These are phyloP conservation scores for Ophion ellenae DNA, from an alignment of 2,888 invertebrate genomes.

Conservation along the genomic window DNA sequence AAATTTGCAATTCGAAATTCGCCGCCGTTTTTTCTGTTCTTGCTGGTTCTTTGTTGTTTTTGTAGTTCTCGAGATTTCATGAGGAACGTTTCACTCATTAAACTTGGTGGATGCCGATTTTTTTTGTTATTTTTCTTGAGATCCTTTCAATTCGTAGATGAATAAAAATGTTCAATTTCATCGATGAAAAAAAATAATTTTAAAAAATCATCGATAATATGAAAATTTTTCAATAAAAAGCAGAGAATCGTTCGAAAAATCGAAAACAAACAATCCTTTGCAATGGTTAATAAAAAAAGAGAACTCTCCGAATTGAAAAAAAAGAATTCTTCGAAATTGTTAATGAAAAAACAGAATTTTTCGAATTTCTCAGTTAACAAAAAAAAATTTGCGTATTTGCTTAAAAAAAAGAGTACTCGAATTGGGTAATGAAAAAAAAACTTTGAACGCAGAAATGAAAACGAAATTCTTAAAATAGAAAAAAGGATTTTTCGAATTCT, in stretches of 20 bases:
- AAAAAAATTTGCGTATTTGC: background rate
- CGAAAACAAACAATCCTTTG: background rate
- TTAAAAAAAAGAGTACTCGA: background rate
- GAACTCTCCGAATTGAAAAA: background rate
- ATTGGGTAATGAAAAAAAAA: background rate
- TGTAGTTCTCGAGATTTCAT: background rate
- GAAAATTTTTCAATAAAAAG: background rate
- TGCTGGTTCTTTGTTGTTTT: background rate
- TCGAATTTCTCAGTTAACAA: background rate
- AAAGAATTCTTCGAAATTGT: background rate
- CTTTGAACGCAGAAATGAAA: too few relatives aligned
- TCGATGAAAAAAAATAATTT: background rate
- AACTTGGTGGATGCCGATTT: background rate
- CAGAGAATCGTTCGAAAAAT: background rate
- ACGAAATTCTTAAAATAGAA: too few relatives aligned
- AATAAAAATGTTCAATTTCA: background rate
- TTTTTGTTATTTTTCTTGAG: background rate
- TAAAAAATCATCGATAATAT: background rate
- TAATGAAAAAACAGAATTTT: background rate
- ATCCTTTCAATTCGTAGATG: background rate
- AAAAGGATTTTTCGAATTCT: too few relatives aligned
- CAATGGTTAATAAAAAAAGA: background rate
- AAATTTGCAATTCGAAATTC: conserved; percentile 21
- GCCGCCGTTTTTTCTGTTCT: background rate
- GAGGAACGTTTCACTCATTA: background rate